phyloP scores from a whole-genome alignment of 1,140 invertebrate genomes.

The Riptortus pedestris region DNA sequence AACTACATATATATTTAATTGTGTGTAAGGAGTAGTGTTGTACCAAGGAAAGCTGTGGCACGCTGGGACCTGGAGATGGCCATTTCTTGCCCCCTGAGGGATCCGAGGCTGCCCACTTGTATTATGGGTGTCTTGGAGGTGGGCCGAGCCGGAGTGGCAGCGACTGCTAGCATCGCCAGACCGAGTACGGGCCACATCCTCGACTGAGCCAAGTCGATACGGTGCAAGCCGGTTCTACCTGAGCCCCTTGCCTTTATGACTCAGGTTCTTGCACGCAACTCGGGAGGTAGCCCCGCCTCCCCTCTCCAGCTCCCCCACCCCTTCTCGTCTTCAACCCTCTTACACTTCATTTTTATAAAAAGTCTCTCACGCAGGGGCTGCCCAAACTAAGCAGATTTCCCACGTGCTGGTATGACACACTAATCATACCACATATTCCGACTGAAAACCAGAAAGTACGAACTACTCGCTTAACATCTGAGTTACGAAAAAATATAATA shows the following conservation, averaged over 20 bases:
- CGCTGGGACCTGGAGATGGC: not conserved
- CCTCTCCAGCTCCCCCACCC: not conserved
- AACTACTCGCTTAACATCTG: too few relatives aligned
- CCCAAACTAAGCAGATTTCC: too few relatives aligned
- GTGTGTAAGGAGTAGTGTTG: too few relatives aligned
- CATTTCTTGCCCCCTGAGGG: not conserved
- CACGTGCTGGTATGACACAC: too few relatives aligned
- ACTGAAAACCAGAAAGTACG: too few relatives aligned
- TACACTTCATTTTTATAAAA: too few relatives aligned
- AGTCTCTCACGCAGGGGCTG: too few relatives aligned
- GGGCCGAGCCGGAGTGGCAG: slow-evolving; percentile 7
- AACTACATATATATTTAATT: too few relatives aligned
- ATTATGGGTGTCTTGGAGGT: not conserved
- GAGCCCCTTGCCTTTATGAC: not conserved
- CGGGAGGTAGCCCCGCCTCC: not conserved
- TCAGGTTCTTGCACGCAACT: slow-evolving; percentile 12
- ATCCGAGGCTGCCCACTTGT: not conserved
- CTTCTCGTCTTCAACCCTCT: not conserved
- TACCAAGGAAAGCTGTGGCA: not conserved
- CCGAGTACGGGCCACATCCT: slow-evolving; percentile 14
- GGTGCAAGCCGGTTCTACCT: slow-evolving; percentile 16
- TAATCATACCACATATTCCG: too few relatives aligned
- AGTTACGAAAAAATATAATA: too few relatives aligned
- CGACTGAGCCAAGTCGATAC: slow-evolving; percentile 18
- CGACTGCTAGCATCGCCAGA: not conserved